Conservation (phyloP, 2,113 vertebrate species). For the Passer domesticus region DNA sequence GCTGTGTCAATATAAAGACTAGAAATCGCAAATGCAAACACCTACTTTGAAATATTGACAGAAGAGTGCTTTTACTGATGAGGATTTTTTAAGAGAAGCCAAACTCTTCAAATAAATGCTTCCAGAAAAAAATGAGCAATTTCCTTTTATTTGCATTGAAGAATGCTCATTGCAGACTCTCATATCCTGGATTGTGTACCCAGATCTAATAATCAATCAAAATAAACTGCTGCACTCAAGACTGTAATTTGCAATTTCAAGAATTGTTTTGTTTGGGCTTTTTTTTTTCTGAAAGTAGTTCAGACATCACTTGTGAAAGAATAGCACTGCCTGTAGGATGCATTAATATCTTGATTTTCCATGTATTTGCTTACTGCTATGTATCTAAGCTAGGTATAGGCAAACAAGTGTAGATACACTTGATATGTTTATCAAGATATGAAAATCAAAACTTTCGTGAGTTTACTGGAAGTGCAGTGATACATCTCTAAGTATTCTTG, state of each 20-base stretch:
- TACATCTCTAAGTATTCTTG: neutral
- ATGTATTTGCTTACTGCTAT: neutral
- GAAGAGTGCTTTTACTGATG: neutral
- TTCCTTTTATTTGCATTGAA: neutral
- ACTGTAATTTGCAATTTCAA: neutral
- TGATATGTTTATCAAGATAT: neutral
- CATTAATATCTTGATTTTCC: neutral
- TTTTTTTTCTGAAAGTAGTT: neutral
- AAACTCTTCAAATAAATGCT: neutral
- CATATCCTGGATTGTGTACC: neutral
- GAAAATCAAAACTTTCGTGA: neutral
- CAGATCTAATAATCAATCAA: neutral
- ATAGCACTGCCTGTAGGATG: neutral
- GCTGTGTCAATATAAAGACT: neutral
- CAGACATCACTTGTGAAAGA: neutral
- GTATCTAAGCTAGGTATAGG: neutral
- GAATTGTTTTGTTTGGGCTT: neutral
- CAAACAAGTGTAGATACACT: neutral
- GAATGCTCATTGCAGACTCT: neutral
- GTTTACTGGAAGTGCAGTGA: neutral
- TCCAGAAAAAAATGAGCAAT: neutral
- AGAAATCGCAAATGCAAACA: neutral
- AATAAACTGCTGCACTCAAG: neutral
- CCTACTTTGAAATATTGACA: neutral
- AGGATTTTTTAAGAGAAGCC: neutral